Base-by-base conservation (phyloP, 1,140 invertebrate genomes). In the Pachyrhynchus sulphureomaculatus region DNA sequence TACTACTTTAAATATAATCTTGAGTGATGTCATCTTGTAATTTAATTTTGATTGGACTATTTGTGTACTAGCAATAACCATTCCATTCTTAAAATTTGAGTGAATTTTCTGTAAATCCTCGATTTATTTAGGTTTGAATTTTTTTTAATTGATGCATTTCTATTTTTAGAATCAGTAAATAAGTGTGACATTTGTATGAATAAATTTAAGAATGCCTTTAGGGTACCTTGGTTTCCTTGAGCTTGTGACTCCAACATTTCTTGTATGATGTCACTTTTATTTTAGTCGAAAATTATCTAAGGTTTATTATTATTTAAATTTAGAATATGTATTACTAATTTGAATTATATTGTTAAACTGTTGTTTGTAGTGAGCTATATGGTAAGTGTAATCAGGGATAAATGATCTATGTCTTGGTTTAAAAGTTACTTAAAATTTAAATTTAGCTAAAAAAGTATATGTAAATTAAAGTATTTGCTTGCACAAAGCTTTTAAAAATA, bases 221-320 rank as follows among this genome's bases (percentile, higher is more conserved):
- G 20, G 41, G 41, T 20, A 44, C 21, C 9, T 20, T 44, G 20
- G 15, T 18, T 15, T 23, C 12, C 20, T 44, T 18, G 15, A 18
- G n/a, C 17, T 18, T 18, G 20, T 44, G 20, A 20, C 17, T 39
- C 21, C 21, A 18, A 5, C 41, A 44, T 21, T 44, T 44, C 41
- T 44, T 44, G 41, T n/a, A 44, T 44, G 41, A 44, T 44, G 41
- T 44, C 41, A 44, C 41, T 44, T 12, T 44, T 44, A 44, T 44
- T 44, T 44, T 44, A 44, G 18, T 44, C 12, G 10, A 10, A 18
- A 44, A 18, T 18, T 44, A 44, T 44, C 15, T 44, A 18, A 44
- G 6, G 9, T 13, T 12, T 44, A 8, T 18, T 39, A 13, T 39
- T 18, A 20, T 44, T 18, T 44, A 44, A 44, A 44, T 44, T 44